These are phyloP conservation scores for Lasiurus cinereus DNA, from an alignment of 2,113 vertebrate genomes.

Conservation along the genomic window DNA sequence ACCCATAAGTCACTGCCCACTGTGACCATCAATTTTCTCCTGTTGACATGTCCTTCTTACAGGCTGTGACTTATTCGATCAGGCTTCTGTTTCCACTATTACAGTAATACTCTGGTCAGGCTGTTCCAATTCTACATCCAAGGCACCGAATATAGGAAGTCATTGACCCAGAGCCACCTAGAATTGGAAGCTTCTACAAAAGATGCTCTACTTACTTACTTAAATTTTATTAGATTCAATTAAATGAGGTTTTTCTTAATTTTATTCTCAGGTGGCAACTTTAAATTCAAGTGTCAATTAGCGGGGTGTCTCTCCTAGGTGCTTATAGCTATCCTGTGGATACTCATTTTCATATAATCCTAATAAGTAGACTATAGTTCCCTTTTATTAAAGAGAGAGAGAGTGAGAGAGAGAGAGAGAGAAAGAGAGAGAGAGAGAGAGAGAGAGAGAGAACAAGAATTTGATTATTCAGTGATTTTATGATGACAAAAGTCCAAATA, in stretches of 20 bases:
- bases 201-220: background rate
- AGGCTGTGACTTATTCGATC: background rate
- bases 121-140: background rate
- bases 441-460: background rate
- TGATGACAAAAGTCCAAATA: background rate
- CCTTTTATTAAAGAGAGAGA: background rate
- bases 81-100: background rate
- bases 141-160: background rate
- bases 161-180: background rate
- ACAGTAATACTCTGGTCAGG: background rate
- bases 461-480: constrained; percentile 52
- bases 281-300: constrained; percentile 34
- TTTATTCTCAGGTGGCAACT: constrained; percentile 60
- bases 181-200: background rate
- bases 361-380: background rate
- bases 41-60: background rate
- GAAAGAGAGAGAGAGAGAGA: background rate
- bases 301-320: background rate
- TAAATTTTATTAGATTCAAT: constrained; percentile 29
- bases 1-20: background rate
- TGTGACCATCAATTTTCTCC: background rate
- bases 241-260: constrained; percentile 58
- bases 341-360: constrained; percentile 55
- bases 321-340: background rate
- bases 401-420: background rate